Base-by-base conservation (phyloP, 2,797 vertebrate species). In the Phataginus tetradactyla region DNA sequence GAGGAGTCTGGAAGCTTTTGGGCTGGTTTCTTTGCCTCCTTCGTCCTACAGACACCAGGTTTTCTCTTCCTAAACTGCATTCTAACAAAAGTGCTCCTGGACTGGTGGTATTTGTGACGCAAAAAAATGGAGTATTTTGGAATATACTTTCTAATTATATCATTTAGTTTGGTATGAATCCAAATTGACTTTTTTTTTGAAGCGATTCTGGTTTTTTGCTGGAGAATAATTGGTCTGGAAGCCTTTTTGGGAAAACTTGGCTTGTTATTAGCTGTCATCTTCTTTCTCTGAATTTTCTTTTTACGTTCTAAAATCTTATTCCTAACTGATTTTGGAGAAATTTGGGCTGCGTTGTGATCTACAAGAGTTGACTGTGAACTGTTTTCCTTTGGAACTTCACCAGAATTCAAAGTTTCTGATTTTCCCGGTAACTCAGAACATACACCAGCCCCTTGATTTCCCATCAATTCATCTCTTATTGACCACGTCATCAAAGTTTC, bases 11-110 rank as follows among this genome's bases (percentile, higher is more conserved):
- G 37, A 93, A 98, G 97, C 1, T 78, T 86, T 39, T 97, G 92
- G 80, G 96, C 95, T 23, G 97, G 71, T 93, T 96, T 98, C 94
- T 96, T 96, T 5, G 27, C 91, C 77, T 85, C 88, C 75, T 97
- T 98, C 64, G 96, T 32, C 57, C 95, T 98, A 92, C 96, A 96
- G 57, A 96, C 68, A 94, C 97, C 94, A 53, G 92, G 17, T 23
- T 96, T 98, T 90, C 97, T 98, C 87, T 98, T 98, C 91, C 96
- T 98, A 75, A 94, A 96, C 75, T 98, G 94, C 91, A 97, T 98
- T 94, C 94, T 97, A 57, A 96, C 49, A 74, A 97, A 59, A 94
- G 95, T 89, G 96, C 95, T 97, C 89, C 95, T 98, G 88, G 97
- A 96, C 63, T 97, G 98, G 63, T 97, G 98, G 53, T 74, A 96